Percentiles rank a stretch among this genome's conserved stretches.
These are phyloP conservation scores for Rhagophthalmus giganteus DNA, from an alignment of 2,888 invertebrate species.

Conservation along the genomic window DNA sequence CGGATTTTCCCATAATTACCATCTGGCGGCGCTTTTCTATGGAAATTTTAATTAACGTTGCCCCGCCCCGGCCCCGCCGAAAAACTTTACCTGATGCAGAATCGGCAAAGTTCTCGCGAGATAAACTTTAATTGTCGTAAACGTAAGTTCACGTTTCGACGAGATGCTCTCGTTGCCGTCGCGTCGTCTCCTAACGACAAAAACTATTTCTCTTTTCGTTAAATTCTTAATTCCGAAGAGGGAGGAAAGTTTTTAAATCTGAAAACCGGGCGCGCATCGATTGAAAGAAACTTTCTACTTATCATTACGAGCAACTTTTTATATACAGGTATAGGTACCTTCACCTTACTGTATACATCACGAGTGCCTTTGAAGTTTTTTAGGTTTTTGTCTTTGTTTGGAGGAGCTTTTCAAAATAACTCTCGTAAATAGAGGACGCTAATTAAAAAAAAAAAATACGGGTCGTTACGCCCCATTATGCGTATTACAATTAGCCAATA, in stretches of 20 bases:
- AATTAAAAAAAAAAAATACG: no score
- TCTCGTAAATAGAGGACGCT: no score
- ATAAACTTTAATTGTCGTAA: constrained; percentile 19
- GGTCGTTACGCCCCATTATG: no score
- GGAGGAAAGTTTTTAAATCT: constrained; percentile 27
- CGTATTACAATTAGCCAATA: no score
- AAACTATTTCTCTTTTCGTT: no score
- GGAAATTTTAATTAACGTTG: constrained; percentile 29
- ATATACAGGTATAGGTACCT: constrained; percentile 11
- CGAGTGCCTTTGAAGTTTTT: no score
- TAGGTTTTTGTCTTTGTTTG: no score
- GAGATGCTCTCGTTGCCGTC: no score
- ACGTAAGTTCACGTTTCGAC: constrained; percentile 12
- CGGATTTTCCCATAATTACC: constrained; percentile 27
- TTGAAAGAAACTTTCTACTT: constrained; percentile 29
- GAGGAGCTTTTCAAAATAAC: no score
- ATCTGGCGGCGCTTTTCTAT: constrained; percentile 25
- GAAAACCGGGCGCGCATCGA: constrained; percentile 18
- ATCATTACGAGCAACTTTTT: constrained; percentile 22
- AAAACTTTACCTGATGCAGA: constrained; percentile 14
- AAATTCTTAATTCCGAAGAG: constrained; percentile 19
- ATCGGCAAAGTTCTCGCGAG: constrained; percentile 18
- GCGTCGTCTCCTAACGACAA: no score
- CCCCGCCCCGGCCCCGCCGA: constrained; percentile 1
- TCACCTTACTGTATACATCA: not conserved